Base-by-base conservation (phyloP, 2,888 invertebrate species). In the Harpalus rufipes region DNA sequence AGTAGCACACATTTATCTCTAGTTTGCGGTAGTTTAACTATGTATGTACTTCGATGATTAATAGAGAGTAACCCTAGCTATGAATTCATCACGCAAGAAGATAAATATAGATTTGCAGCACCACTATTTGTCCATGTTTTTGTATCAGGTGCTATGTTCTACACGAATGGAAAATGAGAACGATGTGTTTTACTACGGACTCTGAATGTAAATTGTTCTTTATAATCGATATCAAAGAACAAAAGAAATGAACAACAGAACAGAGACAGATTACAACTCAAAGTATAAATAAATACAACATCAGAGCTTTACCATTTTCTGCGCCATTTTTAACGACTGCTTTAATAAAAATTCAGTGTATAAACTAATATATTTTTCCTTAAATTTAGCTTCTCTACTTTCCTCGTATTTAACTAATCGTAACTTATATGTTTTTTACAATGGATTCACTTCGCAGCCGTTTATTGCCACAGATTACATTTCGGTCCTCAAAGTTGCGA, bases 41-140 rank as follows among this genome's bases (percentile, higher is more conserved):
- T 32, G 14, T 25, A 58, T 25, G 41, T 25, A 56, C 21, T 56
- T 78, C 25, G 78, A 78, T 58, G 78, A 78, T 78, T 78, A 78
- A 78, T 78, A 78, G 78, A 58, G 56, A 78, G n/a, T 78, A 78
- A n/a, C 78, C 12, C 21, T 7, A 25, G 58, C 32, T 78, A 78
- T 25, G 32, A 58, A 58, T 78, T 78, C 25, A 56, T 78, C 78
- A 78, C 58, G 78, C 78, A 21, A 58, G 58, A 58, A 21, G 32
- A 56, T 78, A 78, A 78, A 78, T 78, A 78, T 78, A 78, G 78
- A 58, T 78, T 58, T 58, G 58, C 58, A 25, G 58, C 25, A 58
- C 56, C 56, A 51, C 44, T 51, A 74, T 78, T 78, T 78, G 58
- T 78, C 58, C 21, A 51, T 78, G 78, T 78, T 78, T 78, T 78